Conservation (phyloP, 53 echinoderm and acorn worm species). For the Crossaster papposus region DNA sequence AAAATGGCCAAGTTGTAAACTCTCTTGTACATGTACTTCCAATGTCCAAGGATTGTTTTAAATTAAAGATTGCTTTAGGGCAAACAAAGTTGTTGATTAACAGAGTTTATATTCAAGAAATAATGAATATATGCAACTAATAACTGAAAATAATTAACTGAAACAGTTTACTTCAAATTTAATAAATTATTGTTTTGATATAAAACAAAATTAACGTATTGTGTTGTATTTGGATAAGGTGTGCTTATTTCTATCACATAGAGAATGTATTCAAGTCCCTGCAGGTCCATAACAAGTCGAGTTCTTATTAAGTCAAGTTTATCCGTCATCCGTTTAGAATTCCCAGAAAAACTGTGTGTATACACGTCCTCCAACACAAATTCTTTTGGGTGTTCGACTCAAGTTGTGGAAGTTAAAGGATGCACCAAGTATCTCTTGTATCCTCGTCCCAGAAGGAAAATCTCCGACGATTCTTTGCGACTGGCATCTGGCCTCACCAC, state of each 20-base stretch:
- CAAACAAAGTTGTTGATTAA: neutral
- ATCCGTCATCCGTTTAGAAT: no score
- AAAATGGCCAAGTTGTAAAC: neutral
- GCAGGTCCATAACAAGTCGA: no score
- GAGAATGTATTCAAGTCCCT: neutral
- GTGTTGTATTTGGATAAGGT: neutral
- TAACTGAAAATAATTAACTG: slow-evolving; percentile 21
- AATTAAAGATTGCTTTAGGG: neutral
- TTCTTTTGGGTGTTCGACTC: neutral
- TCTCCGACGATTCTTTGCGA: slow-evolving; percentile 84
- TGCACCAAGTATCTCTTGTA: slow-evolving; percentile 73
- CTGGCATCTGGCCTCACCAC: slow-evolving; percentile 83
- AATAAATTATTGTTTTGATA: slow-evolving; percentile 62
- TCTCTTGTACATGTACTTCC: neutral
- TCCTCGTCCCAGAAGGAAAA: slow-evolving; percentile 78
- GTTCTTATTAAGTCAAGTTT: no score
- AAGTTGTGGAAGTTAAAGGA: neutral
- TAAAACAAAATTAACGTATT: neutral
- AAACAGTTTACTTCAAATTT: slow-evolving; percentile 29
- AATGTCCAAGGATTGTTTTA: slow-evolving; percentile 21
- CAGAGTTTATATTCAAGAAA: slow-evolving; percentile 4
- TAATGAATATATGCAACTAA: slow-evolving; percentile 46
- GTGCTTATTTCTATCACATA: neutral
- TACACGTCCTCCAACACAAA: no score
- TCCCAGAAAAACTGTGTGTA: no score